phyloP scores from a whole-genome alignment of 2,888 invertebrate species.

The Heliconius hortense region DNA sequence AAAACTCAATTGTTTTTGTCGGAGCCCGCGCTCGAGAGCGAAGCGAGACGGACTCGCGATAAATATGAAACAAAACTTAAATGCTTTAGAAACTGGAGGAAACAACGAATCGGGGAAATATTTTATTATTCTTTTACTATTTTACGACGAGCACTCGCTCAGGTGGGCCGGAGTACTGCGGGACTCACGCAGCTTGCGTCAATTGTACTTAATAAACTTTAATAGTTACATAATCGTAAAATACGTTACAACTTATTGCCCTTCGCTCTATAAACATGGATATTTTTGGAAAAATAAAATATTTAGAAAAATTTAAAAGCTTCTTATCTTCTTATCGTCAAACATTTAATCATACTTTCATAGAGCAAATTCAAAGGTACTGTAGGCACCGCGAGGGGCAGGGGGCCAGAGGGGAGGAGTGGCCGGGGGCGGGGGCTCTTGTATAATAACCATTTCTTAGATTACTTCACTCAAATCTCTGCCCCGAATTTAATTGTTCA shows the following conservation, averaged over 20 bases:
- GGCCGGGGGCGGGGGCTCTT: background rate
- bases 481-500: slow-evolving; percentile 25
- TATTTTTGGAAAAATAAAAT: background rate
- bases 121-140: slow-evolving; percentile 7
- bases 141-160: slow-evolving; percentile 13
- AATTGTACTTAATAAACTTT: slow-evolving; percentile 7
- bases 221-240: background rate
- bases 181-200: background rate
- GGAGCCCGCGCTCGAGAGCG: background rate
- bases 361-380: background rate
- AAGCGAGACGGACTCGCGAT: background rate
- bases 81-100: background rate
- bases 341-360: background rate
- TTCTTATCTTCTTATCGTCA: too few species aligned
- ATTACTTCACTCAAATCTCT: slow-evolving; percentile 19
- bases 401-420: background rate
- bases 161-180: background rate
- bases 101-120: background rate
- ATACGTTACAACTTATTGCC: background rate
- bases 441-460: slow-evolving; percentile 23
- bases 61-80: slow-evolving; percentile 23
- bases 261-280: background rate
- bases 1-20: slow-evolving; percentile 31
- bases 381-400: background rate
- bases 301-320: background rate